phyloP scores from a whole-genome alignment of 2,888 invertebrate genomes.

The Hipparchia sbordonii region DNA sequence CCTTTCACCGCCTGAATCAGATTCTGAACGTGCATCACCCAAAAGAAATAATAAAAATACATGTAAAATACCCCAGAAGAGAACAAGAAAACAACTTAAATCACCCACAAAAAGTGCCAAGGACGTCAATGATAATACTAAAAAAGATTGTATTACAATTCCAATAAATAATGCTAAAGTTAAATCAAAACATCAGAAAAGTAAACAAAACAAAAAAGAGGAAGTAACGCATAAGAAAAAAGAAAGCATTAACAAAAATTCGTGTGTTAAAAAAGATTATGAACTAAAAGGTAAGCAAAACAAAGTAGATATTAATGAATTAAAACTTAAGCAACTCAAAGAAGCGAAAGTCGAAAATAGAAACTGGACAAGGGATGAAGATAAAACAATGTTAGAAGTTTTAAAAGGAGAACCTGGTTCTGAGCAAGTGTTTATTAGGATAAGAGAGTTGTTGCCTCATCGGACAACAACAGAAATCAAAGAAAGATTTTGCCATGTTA shows the following conservation, averaged over 20 bases:
- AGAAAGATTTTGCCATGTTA: constrained; percentile 83
- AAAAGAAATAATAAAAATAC: constrained; percentile 56
- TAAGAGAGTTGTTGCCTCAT: constrained; percentile 77
- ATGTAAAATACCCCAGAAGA: constrained; percentile 62
- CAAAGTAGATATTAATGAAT: constrained; percentile 34
- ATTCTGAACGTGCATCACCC: constrained; percentile 66
- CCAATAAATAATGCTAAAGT: constrained; percentile 58
- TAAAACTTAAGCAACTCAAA: constrained; percentile 26
- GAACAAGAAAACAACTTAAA: constrained; percentile 67
- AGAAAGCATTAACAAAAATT: constrained; percentile 56
- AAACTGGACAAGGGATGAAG: constrained; percentile 91
- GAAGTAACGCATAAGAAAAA: constrained; percentile 51
- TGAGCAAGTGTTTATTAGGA: constrained; percentile 84
- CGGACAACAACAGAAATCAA: constrained; percentile 83
- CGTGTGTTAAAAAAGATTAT: constrained; percentile 42
- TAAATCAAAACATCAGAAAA: constrained; percentile 47
- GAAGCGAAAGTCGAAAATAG: constrained; percentile 49
- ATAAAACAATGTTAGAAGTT: constrained; percentile 90
- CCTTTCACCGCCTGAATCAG: constrained; percentile 64
- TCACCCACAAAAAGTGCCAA: constrained; percentile 70
- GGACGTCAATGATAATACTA: constrained; percentile 74
- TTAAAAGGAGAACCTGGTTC: constrained; percentile 87
- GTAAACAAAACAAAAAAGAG: constrained; percentile 50
- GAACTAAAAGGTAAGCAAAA: constrained; percentile 44
- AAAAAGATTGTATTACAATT: constrained; percentile 53